Base-by-base conservation (phyloP, 2,888 invertebrate genomes). In the Neoitamus cyanurus region DNA sequence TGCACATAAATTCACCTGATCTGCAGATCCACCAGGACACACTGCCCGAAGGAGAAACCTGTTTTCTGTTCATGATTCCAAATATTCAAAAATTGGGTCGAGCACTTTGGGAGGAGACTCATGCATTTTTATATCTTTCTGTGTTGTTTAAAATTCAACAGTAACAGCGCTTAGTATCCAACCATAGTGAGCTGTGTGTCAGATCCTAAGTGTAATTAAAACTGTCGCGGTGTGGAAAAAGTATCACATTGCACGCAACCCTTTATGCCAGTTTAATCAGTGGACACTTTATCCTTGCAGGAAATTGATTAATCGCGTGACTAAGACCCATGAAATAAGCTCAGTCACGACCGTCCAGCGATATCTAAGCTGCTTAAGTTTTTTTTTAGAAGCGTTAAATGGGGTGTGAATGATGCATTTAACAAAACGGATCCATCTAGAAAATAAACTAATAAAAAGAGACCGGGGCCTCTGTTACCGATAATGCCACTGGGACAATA, bases 331-430 rank as follows among this genome's bases (percentile, higher is more conserved):
- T 78, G n/a, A 48, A 78, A 78, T 78, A 78, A 25, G 30, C 34
- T 78, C 42, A 46, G 13, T 46, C 42, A 13, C n/a, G 30, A 28
- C 46, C 30, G 13, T n/a, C 31, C 31, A 31, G 48, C 58, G 58
- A 34, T 30, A 78, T 48, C 48, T 20, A 48, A 48, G n/a, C 48
- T 34, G 31, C 78, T 20, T 48, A 15, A n/a, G n/a, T 1, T 46
- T 48, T 73, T n/a, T 78, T 11, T 31, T 9, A 31, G 13, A 75
- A 31, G 46, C 58, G 48, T 48, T 58, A 42, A 48, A 78, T 78
- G 46, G 48, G 31, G 78, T 78, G 78, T 31, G 78, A 78, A 78
- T 34, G 78, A 42, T 78, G 78, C 78, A 78, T 48, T 78, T 78
- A 78, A 15, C 31, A 73, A 70, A 70, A 31, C 30, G n/a, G 70